Base-by-base conservation (phyloP, 92 coral and sea anemone genomes). In the Zoanthus sansibaricus region DNA sequence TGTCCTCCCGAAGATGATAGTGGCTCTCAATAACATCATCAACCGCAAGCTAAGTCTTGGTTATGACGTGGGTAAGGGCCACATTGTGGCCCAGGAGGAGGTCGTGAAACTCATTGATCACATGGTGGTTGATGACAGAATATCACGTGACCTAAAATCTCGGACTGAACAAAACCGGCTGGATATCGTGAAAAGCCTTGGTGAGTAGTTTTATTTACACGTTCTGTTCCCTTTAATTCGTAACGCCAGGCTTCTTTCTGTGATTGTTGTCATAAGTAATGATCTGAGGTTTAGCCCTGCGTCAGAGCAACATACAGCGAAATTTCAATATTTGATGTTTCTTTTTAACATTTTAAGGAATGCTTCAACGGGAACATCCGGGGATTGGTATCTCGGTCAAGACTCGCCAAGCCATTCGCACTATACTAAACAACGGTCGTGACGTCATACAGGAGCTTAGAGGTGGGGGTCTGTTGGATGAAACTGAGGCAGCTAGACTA, bases 321-420 rank as follows among this genome's bases (percentile, higher is more conserved):
- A 49, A 7, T 49, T 49, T 49, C 10, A 7, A 49, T 7, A 49
- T 13, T 58, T 58, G 32, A 31, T 52, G 20, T 18, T 52, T 5
- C 18, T 7, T 68, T 44, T 72, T 61, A 18, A 15, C 70, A 2
- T 48, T 4, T 49, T 49, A 49, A 96, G 99, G 99, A 72, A 87
- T 96, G 92, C 91, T 96, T 46, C 99, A 96, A 86, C 96, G 98
- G 52, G 98, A 95, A 54, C 94, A 94, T 33, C 99, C 99, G 9
- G 99, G 99, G 8, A 96, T 96, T 42, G 99, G 98, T 13, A 96
- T 96, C 86, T 96, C 99, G 33, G 99, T 96, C 4, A 96, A 96
- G 87, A 96, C 99, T 17, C 96, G 99, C 59, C 99, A 96, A 62
- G 98, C 99, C 15, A 96, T 94, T 78, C 95, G 99, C 56, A 94